Evolutionary conservation across 2,888 invertebrate genomes (phyloP).

Genomic region (Baronia brevicornis): DNA sequence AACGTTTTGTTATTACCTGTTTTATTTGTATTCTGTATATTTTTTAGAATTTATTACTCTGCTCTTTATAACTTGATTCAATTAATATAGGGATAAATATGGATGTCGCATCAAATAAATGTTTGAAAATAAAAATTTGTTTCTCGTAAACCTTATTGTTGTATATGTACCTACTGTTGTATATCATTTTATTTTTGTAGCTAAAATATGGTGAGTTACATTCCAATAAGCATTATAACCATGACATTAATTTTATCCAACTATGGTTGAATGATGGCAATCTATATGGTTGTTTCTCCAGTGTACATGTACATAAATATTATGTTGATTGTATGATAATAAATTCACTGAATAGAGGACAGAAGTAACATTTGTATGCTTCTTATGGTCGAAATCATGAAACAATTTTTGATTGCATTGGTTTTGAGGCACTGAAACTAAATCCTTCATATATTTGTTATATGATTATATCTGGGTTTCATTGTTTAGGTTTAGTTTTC

Average conservation of each 20-base stretch:
- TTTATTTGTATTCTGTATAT: too few species aligned
- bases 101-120: conserved; percentile 35
- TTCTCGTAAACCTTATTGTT: conserved; percentile 36
- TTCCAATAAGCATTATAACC: conserved; percentile 16
- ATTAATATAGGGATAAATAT: too few species aligned
- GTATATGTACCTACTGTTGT: conserved; percentile 17
- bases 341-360: conserved; percentile 25
- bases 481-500: too few species aligned
- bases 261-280: conserved; percentile 30
- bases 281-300: conserved; percentile 31
- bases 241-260: conserved; percentile 21
- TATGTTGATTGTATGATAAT: conserved; percentile 39
- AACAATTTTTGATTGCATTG: too few species aligned
- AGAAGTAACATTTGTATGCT: neutral
- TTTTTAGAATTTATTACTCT: too few species aligned
- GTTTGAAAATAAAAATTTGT: conserved; percentile 36
- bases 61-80: too few species aligned
- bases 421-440: too few species aligned
- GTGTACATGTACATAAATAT: conserved; percentile 22
- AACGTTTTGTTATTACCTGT: too few species aligned
- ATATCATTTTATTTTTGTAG: conserved; percentile 20
- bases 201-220: conserved; percentile 27
- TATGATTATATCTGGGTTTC: conserved; percentile 20
- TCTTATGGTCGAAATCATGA: too few species aligned
- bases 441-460: too few species aligned